Evolutionary conservation across 2,113 vertebrate genomes (phyloP).

Genomic region (Fregata magnificens): DNA sequence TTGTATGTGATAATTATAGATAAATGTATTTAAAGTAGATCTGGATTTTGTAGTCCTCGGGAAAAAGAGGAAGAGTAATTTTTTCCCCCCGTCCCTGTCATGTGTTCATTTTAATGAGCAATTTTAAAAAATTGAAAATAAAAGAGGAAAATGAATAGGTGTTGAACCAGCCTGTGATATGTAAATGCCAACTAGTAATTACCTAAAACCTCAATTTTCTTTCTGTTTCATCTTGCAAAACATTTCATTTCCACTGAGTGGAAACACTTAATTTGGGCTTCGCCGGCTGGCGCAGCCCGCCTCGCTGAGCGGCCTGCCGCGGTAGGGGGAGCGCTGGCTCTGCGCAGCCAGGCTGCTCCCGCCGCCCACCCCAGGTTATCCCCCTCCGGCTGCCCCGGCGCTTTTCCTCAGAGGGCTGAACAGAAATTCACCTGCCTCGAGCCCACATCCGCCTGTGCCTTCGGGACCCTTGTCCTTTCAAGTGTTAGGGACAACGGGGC

Average conservation of each 20-base stretch:
- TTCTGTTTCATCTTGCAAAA: constrained; percentile 86
- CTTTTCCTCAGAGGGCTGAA: background rate
- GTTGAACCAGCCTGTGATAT: constrained; percentile 86
- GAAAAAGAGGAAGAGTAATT: constrained; percentile 69
- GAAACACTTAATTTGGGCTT: constrained; percentile 79
- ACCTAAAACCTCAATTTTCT: constrained; percentile 86
- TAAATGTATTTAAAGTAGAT: constrained; percentile 69
- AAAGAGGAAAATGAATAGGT: constrained; percentile 87
- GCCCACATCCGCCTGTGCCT: background rate
- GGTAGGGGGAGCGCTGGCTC: constrained; percentile 70
- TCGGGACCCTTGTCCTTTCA: background rate
- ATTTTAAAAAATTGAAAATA: constrained; percentile 86
- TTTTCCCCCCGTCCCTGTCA: constrained; percentile 74
- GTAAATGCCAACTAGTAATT: constrained; percentile 87
- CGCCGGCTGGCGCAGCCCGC: background rate
- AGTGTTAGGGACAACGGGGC: background rate
- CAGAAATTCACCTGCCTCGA: background rate
- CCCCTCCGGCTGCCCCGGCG: background rate
- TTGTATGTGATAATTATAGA: constrained; percentile 64
- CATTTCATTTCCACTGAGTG: constrained; percentile 83
- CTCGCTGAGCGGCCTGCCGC: background rate
- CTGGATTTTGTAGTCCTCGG: constrained; percentile 72
- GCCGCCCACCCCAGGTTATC: constrained; percentile 30
- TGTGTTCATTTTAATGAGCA: constrained; percentile 83
- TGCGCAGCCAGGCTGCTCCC: background rate